phyloP scores from a whole-genome alignment of 2,888 invertebrate genomes.

The Thymelicus acteon region DNA sequence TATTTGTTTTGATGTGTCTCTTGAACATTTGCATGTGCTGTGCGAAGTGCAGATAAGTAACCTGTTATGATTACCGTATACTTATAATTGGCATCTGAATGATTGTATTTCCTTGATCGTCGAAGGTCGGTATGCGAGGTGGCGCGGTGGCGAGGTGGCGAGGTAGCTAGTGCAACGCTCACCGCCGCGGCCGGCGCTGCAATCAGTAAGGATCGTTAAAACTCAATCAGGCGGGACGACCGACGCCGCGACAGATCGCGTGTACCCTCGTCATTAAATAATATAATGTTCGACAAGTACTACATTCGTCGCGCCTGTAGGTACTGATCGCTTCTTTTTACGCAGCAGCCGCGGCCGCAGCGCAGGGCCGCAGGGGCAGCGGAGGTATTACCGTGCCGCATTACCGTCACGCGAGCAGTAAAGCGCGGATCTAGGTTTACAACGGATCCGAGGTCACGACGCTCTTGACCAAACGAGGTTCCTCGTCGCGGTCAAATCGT shows the following conservation, averaged over 20 bases:
- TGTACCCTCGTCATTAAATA: conserved; percentile 7
- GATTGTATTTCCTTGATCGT: conserved; percentile 78
- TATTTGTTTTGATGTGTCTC: conserved; percentile 40
- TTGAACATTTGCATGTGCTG: conserved; percentile 53
- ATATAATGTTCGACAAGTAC: neutral
- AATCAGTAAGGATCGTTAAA: conserved; percentile 58
- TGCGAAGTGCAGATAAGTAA: conserved; percentile 67
- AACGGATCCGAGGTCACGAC: conserved; percentile 63
- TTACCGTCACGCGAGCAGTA: conserved; percentile 61
- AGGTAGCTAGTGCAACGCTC: conserved; percentile 59
- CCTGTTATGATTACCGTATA: conserved; percentile 62
- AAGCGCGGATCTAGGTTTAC: conserved; percentile 55
- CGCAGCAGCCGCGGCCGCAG: conserved; percentile 7
- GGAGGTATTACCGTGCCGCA: conserved; percentile 27
- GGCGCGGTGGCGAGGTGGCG: conserved; percentile 41
- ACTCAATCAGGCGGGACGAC: conserved; percentile 49
- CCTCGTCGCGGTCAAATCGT: conserved; percentile 63
- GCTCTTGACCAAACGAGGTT: conserved; percentile 73
- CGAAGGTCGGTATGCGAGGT: conserved; percentile 74
- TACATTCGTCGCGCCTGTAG: conserved; percentile 13
- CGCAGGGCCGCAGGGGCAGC: neutral
- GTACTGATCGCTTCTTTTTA: conserved; percentile 21
- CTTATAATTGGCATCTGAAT: conserved; percentile 66
- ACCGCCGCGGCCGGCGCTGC: conserved; percentile 51
- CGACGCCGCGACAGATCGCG: conserved; percentile 42